phyloP scores from a whole-genome alignment of 2,113 vertebrate genomes.

The Neolamprologus longior region DNA sequence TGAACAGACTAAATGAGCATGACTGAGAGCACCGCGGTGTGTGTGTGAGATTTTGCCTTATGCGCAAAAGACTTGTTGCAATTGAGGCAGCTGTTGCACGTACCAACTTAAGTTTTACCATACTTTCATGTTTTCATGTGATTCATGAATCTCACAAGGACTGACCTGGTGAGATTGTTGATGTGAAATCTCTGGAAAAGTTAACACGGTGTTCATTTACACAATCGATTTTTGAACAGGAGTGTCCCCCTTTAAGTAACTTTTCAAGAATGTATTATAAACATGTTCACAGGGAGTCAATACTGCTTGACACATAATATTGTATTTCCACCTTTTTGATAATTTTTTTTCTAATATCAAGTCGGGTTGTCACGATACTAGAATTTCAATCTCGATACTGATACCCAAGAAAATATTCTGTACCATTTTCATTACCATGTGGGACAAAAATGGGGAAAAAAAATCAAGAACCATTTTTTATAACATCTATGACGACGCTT shows the following conservation, averaged over 20 bases:
- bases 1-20: neutral
- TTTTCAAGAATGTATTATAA: neutral
- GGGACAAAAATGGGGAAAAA: rapidly evolving
- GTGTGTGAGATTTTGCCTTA: neutral
- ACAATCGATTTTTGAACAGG: neutral
- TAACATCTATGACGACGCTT: rapidly evolving
- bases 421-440: neutral
- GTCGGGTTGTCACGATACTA: neutral
- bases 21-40: neutral
- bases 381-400: neutral
- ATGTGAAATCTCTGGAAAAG: neutral
- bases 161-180: neutral
- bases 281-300: neutral
- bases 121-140: neutral
- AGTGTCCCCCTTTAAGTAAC: neutral
- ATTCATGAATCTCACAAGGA: neutral
- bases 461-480: neutral
- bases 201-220: neutral
- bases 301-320: neutral
- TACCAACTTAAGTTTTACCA: neutral
- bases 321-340: neutral
- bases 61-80: neutral
- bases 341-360: neutral
- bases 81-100: neutral
- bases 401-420: neutral